These are phyloP conservation scores for Marisa cornuarietis DNA, from an alignment of 1,140 invertebrate genomes.

Conservation along the genomic window DNA sequence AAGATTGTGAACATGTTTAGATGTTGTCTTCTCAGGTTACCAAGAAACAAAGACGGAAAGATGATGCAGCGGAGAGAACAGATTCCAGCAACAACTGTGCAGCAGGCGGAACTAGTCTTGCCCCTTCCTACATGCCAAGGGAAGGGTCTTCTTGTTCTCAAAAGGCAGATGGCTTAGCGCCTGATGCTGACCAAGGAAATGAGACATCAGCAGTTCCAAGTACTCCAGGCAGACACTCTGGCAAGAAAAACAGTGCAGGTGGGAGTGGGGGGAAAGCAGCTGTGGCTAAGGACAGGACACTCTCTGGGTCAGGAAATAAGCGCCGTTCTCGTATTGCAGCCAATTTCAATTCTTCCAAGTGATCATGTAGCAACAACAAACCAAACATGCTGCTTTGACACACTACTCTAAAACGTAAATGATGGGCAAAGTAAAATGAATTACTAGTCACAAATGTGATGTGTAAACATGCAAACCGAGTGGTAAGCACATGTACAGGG, in stretches of 20 bases:
- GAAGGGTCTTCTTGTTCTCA: neutral
- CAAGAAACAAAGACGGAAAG: slow-evolving; percentile 18
- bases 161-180: neutral
- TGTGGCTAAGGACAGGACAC: slow-evolving; percentile 6
- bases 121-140: neutral
- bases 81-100: neutral
- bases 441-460: no score
- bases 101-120: neutral
- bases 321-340: slow-evolving; percentile 42
- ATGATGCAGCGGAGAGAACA: slow-evolving; percentile 13
- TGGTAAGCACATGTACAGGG: no score
- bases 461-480: no score
- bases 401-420: no score
- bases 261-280: slow-evolving; percentile 2
- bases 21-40: neutral
- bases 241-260: neutral
- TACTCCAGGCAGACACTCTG: neutral
- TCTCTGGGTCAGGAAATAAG: slow-evolving; percentile 18
- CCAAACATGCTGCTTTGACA: no score
- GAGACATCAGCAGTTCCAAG: neutral
- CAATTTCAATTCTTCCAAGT: slow-evolving; percentile 30
- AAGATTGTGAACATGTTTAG: neutral
- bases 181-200: neutral
- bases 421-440: no score
- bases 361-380: neutral